phyloP scores from a whole-genome alignment of 2,797 vertebrate species.

The Thunnus albacares region DNA sequence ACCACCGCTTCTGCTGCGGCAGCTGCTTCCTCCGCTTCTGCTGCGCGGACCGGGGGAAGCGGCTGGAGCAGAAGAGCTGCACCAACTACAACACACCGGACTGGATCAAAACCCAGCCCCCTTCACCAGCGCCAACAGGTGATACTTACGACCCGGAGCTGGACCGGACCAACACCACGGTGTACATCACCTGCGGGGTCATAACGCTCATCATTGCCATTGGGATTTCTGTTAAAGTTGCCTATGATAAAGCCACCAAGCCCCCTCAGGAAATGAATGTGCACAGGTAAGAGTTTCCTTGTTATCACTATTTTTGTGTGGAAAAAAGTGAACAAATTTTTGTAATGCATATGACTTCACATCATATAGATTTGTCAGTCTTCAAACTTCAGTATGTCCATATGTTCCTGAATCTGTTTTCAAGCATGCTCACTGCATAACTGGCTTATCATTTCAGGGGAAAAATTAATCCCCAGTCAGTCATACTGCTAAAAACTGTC shows the following conservation, averaged over 20 bases:
- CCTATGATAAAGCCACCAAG: conserved; percentile 96
- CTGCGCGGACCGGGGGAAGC: conserved; percentile 95
- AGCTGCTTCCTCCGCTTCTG: conserved; percentile 98
- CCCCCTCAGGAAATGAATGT: conserved; percentile 99
- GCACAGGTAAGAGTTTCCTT: conserved; percentile 90
- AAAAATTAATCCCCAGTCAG: not conserved
- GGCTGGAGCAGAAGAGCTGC: conserved; percentile 94
- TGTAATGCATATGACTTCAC: not conserved
- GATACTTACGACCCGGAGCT: conserved; percentile 95
- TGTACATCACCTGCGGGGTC: conserved; percentile 97
- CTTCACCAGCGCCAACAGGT: conserved; percentile 87
- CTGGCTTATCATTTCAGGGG: not conserved
- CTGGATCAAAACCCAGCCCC: conserved; percentile 93
- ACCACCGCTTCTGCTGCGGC: conserved; percentile 97
- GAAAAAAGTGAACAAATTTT: not conserved
- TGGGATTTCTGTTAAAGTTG: conserved; percentile 95
- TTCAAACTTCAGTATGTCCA: not conserved
- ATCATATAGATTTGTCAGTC: not conserved
- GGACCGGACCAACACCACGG: conserved; percentile 97
- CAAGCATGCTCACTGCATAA: not conserved
- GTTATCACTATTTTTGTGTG: not conserved
- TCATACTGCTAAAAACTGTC: not conserved
- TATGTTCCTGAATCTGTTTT: not conserved
- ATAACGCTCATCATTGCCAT: conserved; percentile 94
- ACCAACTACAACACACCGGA: conserved; percentile 96